These are phyloP conservation scores for Threskiornis aethiopicus DNA, from an alignment of 2,797 vertebrate species.

Conservation along the genomic window DNA sequence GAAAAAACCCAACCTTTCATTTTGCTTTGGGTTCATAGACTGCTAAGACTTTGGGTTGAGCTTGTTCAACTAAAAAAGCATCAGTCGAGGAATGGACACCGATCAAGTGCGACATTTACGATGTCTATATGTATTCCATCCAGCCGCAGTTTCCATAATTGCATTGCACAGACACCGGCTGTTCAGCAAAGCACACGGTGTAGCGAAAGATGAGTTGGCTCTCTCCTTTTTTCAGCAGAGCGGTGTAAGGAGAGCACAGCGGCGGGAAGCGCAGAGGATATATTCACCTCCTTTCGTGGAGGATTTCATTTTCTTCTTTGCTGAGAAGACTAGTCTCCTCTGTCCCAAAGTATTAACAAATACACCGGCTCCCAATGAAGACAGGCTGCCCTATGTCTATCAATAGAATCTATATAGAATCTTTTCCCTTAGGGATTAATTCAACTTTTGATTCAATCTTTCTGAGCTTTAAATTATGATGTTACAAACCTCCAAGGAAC, in stretches of 20 bases:
- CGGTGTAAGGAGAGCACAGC: not conserved
- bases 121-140: not conserved
- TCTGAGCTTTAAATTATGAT: slow-evolving; percentile 82
- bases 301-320: slow-evolving; percentile 55
- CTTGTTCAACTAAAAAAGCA: not conserved
- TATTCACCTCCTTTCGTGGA: not conserved
- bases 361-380: slow-evolving; percentile 61
- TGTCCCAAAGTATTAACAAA: slow-evolving; percentile 70
- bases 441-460: slow-evolving; percentile 85
- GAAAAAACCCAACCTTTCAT: not conserved
- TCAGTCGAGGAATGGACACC: not conserved
- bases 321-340: slow-evolving; percentile 18
- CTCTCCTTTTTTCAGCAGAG: not conserved
- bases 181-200: not conserved
- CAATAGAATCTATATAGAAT: slow-evolving; percentile 79
- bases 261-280: not conserved
- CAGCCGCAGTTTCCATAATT: not conserved
- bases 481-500: slow-evolving; percentile 82
- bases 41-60: slow-evolving; percentile 4
- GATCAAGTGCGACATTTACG: slow-evolving; percentile 6
- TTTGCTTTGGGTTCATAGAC: not conserved
- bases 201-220: not conserved
- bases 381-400: slow-evolving; percentile 71
- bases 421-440: slow-evolving; percentile 80
- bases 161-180: not conserved